Conservation (phyloP, 2,113 vertebrate genomes). For the Catharus bicknelli region DNA sequence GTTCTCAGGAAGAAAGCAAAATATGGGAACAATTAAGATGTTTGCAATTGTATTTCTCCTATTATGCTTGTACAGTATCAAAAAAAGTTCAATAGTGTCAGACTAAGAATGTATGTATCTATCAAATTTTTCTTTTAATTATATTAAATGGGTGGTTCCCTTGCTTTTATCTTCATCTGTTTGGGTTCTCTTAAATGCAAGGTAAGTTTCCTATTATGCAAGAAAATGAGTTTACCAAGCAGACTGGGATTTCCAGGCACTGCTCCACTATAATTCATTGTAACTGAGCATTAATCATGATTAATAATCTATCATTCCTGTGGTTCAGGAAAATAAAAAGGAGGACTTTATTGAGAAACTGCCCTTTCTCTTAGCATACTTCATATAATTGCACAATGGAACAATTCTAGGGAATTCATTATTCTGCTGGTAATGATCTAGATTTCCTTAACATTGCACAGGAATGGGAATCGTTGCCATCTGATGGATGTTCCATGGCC, state of each 20-base stretch:
- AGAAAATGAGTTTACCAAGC: slow-evolving; percentile 28
- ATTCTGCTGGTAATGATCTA: slow-evolving; percentile 22
- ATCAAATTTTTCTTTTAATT: slow-evolving; percentile 31
- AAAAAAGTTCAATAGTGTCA: background rate
- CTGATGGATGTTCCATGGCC: slow-evolving; percentile 43
- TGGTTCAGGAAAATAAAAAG: background rate
- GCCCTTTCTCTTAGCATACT: background rate
- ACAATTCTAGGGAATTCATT: slow-evolving; percentile 27
- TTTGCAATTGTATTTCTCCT: background rate
- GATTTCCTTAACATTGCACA: slow-evolving; percentile 30
- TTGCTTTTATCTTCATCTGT: background rate
- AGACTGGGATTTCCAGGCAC: slow-evolving; percentile 16
- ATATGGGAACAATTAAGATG: background rate
- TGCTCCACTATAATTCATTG: slow-evolving; percentile 8
- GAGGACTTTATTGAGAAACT: slow-evolving; percentile 10
- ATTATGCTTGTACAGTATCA: background rate
- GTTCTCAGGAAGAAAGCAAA: slow-evolving; percentile 48
- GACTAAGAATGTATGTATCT: background rate
- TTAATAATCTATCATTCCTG: slow-evolving; percentile 48
- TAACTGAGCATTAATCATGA: slow-evolving; percentile 29
- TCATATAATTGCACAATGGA: slow-evolving; percentile 8
- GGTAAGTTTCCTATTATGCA: background rate
- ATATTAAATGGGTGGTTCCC: background rate
- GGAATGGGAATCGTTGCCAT: background rate
- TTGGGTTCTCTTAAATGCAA: background rate